Base-by-base conservation (phyloP, 2,888 invertebrate genomes). In the Caenorhabditis uteleia region DNA sequence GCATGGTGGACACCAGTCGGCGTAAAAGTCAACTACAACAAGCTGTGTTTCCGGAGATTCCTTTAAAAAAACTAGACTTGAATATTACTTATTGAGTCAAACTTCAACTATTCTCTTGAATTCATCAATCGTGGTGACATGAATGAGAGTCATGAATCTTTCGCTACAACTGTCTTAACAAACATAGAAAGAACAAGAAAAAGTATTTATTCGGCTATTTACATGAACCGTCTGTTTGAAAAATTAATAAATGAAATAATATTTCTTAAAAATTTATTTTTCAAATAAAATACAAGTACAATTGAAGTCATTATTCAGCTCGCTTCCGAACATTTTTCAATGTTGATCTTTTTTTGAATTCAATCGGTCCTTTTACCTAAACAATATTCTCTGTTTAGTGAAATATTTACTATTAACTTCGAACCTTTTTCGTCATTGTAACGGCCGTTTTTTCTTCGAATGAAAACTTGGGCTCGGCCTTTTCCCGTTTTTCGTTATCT, bases 21-120 rank as follows among this genome's bases (percentile, higher is more conserved):
- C 82, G 42, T 70, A 82, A 45, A 82, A 82, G 38, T 82, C 82
- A 38, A 78, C 55, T 25, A 82, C 73, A 10, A 80, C 57, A 7
- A 80, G 54, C 4, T 50, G 64, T 39, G 53, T 60, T 23, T 43
- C 49, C 18, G 53, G 54, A 34, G 54, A 25, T 29, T 29, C 14
- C 31, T 29, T n/a, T n/a, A n/a, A n/a, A n/a, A n/a, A n/a, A n/a
- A n/a, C n/a, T n/a, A n/a, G n/a, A n/a, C n/a, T n/a, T n/a, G n/a
- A n/a, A n/a, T n/a, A n/a, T n/a, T n/a, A n/a, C n/a, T n/a, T n/a
- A n/a, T n/a, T n/a, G n/a, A n/a, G n/a, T n/a, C n/a, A n/a, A n/a
- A n/a, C n/a, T n/a, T n/a, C n/a, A n/a, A n/a, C n/a, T n/a, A n/a
- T n/a, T n/a, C n/a, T n/a, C n/a, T n/a, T n/a, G n/a, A n/a, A n/a